phyloP scores from a whole-genome alignment of 2,888 invertebrate species.

The Limnephilus auricula region DNA sequence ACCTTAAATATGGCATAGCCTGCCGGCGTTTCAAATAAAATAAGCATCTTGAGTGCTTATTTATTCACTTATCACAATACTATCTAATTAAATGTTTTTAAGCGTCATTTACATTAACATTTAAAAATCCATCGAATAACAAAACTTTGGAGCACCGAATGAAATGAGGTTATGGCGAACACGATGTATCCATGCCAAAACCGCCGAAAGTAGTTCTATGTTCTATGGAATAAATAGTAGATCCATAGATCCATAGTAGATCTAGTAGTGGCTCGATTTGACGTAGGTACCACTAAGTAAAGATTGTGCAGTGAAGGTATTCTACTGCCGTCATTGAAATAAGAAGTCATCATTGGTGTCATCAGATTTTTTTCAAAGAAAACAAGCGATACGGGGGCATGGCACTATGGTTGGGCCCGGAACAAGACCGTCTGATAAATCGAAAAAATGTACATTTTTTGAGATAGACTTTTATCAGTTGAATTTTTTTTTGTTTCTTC shows the following conservation, averaged over 20 bases:
- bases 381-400: too few relatives aligned
- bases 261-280: not conserved
- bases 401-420: too few relatives aligned
- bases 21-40: conserved; percentile 95
- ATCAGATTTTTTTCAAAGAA: not conserved
- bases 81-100: not conserved
- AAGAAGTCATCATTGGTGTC: not conserved
- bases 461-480: too few relatives aligned
- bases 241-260: not conserved
- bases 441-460: too few relatives aligned
- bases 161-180: not conserved
- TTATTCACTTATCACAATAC: not conserved
- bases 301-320: not conserved
- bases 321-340: too few relatives aligned
- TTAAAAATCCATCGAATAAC: not conserved
- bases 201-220: not conserved
- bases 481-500: too few relatives aligned
- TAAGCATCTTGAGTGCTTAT: conserved; percentile 82
- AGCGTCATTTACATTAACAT: not conserved
- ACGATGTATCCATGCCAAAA: not conserved
- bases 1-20: conserved; percentile 97
- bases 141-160: not conserved
- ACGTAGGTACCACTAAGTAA: not conserved
- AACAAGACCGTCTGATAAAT: too few relatives aligned
- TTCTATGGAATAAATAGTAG: too few relatives aligned